Percentiles rank a stretch among this genome's conserved stretches.
Conservation (phyloP, 2,888 invertebrate genomes). For the Gymnosoma rotundatum region DNA sequence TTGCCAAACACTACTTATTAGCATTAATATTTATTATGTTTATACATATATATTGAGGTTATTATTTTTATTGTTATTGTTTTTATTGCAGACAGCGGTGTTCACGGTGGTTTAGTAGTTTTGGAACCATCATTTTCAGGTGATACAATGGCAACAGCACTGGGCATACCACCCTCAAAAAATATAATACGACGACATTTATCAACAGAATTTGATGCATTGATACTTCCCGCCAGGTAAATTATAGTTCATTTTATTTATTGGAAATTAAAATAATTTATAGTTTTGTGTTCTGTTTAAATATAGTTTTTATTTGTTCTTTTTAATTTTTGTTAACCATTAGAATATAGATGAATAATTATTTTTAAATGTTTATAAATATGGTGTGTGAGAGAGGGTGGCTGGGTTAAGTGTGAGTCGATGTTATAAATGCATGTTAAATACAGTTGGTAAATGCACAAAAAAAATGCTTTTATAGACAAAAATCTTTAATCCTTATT, state of each 20-base stretch:
- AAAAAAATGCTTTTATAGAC: too few species aligned
- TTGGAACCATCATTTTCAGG: slow-evolving; percentile 96
- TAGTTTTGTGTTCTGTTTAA: slow-evolving; percentile 17
- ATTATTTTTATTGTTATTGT: not conserved
- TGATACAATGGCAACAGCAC: slow-evolving; percentile 96
- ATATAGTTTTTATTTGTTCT: not conserved
- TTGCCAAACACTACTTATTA: too few species aligned
- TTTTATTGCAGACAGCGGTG: slow-evolving; percentile 90
- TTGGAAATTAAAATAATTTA: not conserved
- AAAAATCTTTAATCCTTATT: too few species aligned
- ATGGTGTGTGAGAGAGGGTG: not conserved
- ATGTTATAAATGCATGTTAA: too few species aligned
- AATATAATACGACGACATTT: slow-evolving; percentile 96
- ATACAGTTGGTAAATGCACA: too few species aligned
- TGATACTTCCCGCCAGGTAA: slow-evolving; percentile 96
- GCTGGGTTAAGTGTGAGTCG: not conserved
- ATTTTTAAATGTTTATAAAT: not conserved
- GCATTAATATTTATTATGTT: not conserved
- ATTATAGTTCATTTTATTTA: slow-evolving; percentile 61
- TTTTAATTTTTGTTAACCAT: not conserved
- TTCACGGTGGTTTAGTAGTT: slow-evolving; percentile 96
- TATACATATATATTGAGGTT: not conserved
- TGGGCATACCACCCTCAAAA: slow-evolving; percentile 95
- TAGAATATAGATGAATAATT: slow-evolving; percentile 35
- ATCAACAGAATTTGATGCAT: slow-evolving; percentile 93